Percentiles rank a stretch among this genome's conserved stretches.
phyloP scores from a whole-genome alignment of 2,888 invertebrate species.

The Elgonia sp. region DNA sequence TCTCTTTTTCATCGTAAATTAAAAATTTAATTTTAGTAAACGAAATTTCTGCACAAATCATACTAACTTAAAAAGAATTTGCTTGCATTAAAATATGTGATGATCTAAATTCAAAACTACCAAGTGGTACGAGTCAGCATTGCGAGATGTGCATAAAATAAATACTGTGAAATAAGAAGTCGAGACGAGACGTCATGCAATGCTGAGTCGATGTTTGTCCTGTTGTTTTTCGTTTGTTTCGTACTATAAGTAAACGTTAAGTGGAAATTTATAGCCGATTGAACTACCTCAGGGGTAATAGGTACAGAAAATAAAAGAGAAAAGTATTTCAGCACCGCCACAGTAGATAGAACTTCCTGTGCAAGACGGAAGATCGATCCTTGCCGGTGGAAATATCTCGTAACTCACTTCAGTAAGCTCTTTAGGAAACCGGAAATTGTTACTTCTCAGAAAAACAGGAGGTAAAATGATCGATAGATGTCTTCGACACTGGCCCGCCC shows the following conservation, averaged over 20 bases:
- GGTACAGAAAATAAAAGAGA: slow-evolving; percentile 78
- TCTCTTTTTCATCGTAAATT: too few species aligned
- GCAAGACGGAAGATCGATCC: slow-evolving; percentile 83
- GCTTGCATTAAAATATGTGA: background rate
- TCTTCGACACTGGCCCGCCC: slow-evolving; percentile 79
- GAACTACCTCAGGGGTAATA: slow-evolving; percentile 74
- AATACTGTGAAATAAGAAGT: slow-evolving; percentile 16
- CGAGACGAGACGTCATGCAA: slow-evolving; percentile 20
- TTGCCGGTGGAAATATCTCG: slow-evolving; percentile 84
- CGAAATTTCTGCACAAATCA: too few species aligned
- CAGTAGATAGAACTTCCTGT: slow-evolving; percentile 81
- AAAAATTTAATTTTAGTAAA: too few species aligned
- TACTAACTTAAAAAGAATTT: background rate
- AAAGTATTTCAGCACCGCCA: slow-evolving; percentile 79
- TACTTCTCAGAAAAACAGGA: slow-evolving; percentile 83
- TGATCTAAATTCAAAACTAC: background rate
- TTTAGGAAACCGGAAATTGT: slow-evolving; percentile 86
- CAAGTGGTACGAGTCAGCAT: background rate
- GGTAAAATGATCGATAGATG: slow-evolving; percentile 84
- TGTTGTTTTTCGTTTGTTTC: slow-evolving; percentile 69
- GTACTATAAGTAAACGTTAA: slow-evolving; percentile 72
- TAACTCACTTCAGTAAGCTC: slow-evolving; percentile 85
- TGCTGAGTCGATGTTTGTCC: slow-evolving; percentile 57
- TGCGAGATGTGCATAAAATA: slow-evolving; percentile 5
- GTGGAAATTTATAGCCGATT: slow-evolving; percentile 76